A percentile compares a stretch with the other conserved stretches of the same genome.
Evolutionary conservation across 1,140 invertebrate species (phyloP).

Genomic region (Euura lappo): DNA sequence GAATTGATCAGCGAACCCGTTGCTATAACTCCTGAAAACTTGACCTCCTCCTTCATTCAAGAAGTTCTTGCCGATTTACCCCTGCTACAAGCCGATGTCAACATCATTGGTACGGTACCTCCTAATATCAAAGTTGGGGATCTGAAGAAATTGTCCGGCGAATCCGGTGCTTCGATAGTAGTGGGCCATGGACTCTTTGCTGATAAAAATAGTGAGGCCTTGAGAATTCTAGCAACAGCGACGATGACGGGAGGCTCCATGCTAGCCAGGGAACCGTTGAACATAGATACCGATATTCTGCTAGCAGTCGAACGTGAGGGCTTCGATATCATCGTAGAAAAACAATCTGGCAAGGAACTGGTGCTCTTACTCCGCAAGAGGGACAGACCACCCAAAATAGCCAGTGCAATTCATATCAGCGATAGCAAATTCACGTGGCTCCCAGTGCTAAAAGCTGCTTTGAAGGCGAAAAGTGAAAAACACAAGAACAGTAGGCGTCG

Average conservation of each 20-base stretch:
- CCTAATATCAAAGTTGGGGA: constrained; percentile 59
- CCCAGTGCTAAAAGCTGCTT: constrained; percentile 58
- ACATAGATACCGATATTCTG: not conserved
- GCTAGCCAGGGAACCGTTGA: not conserved
- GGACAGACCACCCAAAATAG: constrained; percentile 8
- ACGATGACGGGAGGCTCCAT: not conserved
- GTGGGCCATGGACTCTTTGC: not conserved
- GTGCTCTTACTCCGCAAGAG: constrained; percentile 21
- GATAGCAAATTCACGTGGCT: constrained; percentile 61
- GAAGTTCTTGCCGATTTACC: constrained; percentile 64
- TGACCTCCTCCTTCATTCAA: constrained; percentile 59
- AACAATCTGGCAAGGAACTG: not conserved
- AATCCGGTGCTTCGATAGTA: constrained; percentile 60
- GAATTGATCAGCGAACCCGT: constrained; percentile 63
- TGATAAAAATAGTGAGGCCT: not conserved
- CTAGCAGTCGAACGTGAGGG: not conserved
- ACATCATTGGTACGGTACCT: constrained; percentile 58
- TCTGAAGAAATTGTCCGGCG: constrained; percentile 56
- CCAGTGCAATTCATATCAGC: not conserved
- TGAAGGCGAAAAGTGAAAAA: constrained; percentile 56
- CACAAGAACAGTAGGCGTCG: constrained; percentile 27
- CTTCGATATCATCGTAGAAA: not conserved
- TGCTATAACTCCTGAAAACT: constrained; percentile 24
- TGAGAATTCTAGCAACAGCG: not conserved
- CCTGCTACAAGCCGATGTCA: constrained; percentile 61